These are phyloP conservation scores for Motacilla alba DNA, from an alignment of 2,113 vertebrate species.

Conservation along the genomic window DNA sequence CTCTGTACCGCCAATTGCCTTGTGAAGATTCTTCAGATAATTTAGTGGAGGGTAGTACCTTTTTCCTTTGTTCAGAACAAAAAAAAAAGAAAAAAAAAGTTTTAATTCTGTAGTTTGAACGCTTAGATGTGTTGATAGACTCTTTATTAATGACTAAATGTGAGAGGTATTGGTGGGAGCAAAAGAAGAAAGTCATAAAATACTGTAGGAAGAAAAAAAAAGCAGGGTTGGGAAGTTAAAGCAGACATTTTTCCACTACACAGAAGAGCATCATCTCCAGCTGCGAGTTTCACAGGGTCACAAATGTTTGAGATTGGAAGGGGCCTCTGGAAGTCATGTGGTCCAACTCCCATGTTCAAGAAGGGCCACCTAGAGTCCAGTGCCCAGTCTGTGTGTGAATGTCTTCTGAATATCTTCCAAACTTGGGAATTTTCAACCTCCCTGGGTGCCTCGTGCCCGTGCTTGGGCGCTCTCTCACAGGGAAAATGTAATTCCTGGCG, in stretches of 20 bases:
- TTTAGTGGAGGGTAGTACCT: neutral
- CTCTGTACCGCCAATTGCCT: neutral
- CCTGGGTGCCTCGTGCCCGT: neutral
- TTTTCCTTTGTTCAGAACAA: neutral
- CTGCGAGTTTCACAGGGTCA: neutral
- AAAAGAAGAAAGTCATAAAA: neutral
- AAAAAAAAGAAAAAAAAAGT: neutral
- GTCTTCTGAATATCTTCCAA: neutral
- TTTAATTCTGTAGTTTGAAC: neutral
- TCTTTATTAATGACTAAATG: neutral
- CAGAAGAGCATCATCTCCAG: neutral
- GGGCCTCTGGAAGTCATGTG: neutral
- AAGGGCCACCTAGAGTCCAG: neutral
- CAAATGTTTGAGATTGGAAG: neutral
- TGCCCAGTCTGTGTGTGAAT: fast-evolving
- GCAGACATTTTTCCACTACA: neutral
- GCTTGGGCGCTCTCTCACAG: neutral
- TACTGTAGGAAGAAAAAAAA: neutral
- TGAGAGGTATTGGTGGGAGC: neutral
- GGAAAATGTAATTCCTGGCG: neutral
- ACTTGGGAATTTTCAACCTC: neutral
- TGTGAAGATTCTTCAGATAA: neutral
- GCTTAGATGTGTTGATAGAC: neutral
- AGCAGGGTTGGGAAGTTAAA: neutral
- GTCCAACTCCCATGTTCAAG: neutral